Percentiles rank a stretch among this genome's conserved stretches.
These are phyloP conservation scores for Diaphora mendica DNA, from an alignment of 2,888 invertebrate genomes.

Conservation along the genomic window DNA sequence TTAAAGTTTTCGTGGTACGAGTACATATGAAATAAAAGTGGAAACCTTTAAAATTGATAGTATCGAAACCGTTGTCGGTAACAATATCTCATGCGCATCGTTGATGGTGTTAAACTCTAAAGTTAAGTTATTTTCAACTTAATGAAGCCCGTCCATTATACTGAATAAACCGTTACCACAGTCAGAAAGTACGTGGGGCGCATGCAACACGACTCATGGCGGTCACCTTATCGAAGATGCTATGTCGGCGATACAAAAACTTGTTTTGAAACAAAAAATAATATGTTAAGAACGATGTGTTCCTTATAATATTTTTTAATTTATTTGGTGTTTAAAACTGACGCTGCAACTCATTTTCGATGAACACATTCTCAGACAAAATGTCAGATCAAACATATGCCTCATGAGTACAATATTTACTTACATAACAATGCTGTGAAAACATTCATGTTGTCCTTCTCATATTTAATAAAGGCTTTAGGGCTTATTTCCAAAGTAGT, in stretches of 20 bases:
- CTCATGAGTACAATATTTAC: background rate
- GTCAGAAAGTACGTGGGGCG: constrained; percentile 11
- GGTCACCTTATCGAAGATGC: background rate
- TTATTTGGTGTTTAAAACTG: background rate
- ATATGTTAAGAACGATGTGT: background rate
- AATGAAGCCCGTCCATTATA: constrained; percentile 11
- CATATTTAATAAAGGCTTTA: background rate
- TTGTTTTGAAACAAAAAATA: background rate
- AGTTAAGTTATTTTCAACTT: constrained; percentile 14
- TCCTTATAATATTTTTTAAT: background rate
- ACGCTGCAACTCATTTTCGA: background rate
- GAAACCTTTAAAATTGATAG: background rate
- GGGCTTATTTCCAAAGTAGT: background rate
- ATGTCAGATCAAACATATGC: background rate
- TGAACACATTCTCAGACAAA: background rate
- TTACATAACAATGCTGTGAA: background rate
- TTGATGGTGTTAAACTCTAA: background rate
- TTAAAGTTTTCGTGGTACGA: background rate
- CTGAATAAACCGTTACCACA: constrained; percentile 19
- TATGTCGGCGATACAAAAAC: background rate
- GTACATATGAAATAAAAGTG: background rate
- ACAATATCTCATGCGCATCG: background rate
- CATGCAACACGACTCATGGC: background rate
- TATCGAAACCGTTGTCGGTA: background rate
- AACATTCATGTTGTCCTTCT: background rate